These are phyloP conservation scores for Pogonophryne albipinna DNA, from an alignment of 2,797 vertebrate genomes.

Conservation along the genomic window DNA sequence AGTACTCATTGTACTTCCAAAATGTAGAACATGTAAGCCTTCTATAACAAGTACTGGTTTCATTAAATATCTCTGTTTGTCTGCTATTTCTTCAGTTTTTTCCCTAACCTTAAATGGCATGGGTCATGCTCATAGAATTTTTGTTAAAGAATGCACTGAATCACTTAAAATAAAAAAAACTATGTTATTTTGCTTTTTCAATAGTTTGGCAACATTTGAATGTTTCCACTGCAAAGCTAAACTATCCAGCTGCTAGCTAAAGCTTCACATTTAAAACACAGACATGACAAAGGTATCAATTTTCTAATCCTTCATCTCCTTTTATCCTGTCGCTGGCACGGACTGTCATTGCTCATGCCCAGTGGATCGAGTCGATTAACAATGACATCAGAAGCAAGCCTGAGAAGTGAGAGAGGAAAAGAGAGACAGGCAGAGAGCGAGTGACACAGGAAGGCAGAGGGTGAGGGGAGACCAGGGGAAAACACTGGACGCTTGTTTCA, in stretches of 20 bases:
- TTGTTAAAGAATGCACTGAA: neutral
- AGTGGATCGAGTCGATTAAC: slow-evolving; percentile 41
- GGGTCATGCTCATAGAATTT: slow-evolving; percentile 35
- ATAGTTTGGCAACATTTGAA: neutral
- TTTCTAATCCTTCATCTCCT: neutral
- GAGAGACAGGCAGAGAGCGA: slow-evolving; percentile 6
- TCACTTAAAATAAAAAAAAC: no score
- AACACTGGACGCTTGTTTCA: slow-evolving; percentile 72
- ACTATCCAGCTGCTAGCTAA: neutral
- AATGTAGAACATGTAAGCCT: neutral
- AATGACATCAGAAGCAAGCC: slow-evolving; percentile 29
- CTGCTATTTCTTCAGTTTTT: neutral
- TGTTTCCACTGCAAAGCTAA: neutral
- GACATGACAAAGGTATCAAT: neutral
- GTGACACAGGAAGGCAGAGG: slow-evolving; percentile 23
- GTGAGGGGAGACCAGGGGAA: slow-evolving; percentile 31
- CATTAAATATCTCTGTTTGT: slow-evolving; percentile 4
- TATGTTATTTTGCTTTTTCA: no score
- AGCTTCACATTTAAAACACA: neutral
- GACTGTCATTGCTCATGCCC: slow-evolving; percentile 24
- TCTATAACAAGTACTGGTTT: slow-evolving; percentile 1
- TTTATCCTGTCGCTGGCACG: slow-evolving; percentile 2
- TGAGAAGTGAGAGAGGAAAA: slow-evolving; percentile 38
- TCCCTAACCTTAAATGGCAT: slow-evolving; percentile 13
- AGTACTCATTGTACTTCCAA: neutral